Conservation (phyloP, 2,113 vertebrate genomes). For the Macroglossus sobrinus region DNA sequence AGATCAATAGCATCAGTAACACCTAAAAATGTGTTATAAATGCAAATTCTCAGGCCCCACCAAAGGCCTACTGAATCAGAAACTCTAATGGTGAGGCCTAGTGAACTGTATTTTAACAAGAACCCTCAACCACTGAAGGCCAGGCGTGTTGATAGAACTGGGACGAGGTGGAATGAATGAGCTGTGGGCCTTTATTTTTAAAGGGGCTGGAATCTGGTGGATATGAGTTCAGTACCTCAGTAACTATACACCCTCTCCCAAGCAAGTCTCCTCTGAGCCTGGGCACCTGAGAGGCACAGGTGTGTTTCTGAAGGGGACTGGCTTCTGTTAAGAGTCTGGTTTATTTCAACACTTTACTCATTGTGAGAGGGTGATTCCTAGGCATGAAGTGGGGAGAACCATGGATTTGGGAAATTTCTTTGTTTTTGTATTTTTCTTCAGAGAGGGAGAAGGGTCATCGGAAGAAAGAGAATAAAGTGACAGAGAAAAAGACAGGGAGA, state of each 20-base stretch:
- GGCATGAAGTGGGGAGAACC: neutral
- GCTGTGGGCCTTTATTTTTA: neutral
- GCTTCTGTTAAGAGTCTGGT: neutral
- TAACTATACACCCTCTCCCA: neutral
- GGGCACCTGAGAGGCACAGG: neutral
- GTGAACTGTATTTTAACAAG: neutral
- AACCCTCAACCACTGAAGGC: neutral
- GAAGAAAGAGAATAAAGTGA: slow-evolving; percentile 6
- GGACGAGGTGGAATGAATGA: neutral
- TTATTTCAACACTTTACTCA: neutral
- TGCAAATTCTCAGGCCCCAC: neutral
- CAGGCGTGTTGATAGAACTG: neutral
- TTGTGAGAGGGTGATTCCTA: neutral
- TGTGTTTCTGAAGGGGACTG: neutral
- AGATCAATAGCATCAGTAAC: neutral
- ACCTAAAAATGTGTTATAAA: neutral
- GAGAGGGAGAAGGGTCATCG: neutral
- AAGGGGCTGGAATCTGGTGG: neutral
- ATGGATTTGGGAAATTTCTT: neutral
- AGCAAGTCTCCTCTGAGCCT: neutral
- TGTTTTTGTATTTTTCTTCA: neutral
- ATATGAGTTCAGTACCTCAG: neutral
- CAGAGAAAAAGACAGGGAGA: neutral
- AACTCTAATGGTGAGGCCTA: neutral
- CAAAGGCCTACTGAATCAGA: neutral